A percentile compares a stretch with the other conserved stretches of the same genome.
Evolutionary conservation across 2,888 invertebrate genomes (phyloP).

Genomic region (Napeogenes inachia): DNA sequence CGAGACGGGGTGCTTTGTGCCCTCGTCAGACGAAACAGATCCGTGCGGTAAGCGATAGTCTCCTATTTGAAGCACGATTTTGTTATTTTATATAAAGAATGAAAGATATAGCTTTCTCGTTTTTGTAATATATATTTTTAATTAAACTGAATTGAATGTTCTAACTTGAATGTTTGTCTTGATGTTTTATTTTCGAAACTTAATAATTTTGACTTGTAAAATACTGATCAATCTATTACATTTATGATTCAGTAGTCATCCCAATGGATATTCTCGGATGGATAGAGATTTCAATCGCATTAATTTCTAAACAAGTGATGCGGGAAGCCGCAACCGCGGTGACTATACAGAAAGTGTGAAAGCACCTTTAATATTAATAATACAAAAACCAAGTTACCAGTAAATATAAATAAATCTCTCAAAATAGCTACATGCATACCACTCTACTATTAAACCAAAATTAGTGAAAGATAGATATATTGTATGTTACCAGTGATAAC

Average conservation of each 20-base stretch:
- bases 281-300: slow-evolving; percentile 1
- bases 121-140: no score
- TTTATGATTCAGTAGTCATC: not conserved
- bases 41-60: slow-evolving; percentile 7
- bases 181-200: no score
- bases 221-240: not conserved
- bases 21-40: slow-evolving; percentile 7
- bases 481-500: no score
- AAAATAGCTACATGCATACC: no score
- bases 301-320: slow-evolving; percentile 3
- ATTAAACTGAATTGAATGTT: no score
- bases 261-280: not conserved
- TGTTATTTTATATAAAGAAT: not conserved
- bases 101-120: no score
- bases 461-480: no score
- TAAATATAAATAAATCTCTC: no score
- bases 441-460: no score
- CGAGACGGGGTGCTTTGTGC: slow-evolving; percentile 14
- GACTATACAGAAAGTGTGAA: slow-evolving; percentile 8
- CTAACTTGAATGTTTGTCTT: no score
- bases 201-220: not conserved
- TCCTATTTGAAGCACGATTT: not conserved
- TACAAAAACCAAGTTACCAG: not conserved
- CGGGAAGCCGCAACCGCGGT: slow-evolving; percentile 5
- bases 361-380: slow-evolving; percentile 6